A percentile compares a stretch with the other conserved stretches of the same genome.
Conservation (phyloP, 2,888 invertebrate genomes). For the Eledona agricola region DNA sequence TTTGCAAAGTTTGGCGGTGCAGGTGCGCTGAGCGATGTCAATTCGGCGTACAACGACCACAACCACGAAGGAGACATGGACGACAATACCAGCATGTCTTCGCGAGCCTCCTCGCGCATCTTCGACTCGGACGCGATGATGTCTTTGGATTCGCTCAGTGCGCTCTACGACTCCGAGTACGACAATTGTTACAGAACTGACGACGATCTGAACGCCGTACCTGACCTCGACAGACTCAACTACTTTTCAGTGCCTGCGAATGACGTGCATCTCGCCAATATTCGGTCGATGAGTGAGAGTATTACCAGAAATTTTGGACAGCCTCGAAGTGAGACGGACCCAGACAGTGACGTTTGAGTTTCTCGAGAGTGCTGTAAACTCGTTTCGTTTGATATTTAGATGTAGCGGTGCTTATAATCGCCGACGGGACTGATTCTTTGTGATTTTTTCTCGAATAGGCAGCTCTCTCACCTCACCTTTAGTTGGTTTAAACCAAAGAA, state of each 20-base stretch:
- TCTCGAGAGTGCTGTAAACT: constrained; percentile 13
- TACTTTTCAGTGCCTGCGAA: constrained; percentile 63
- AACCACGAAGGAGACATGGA: constrained; percentile 67
- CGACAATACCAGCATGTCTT: constrained; percentile 81
- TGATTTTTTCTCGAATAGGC: constrained; percentile 47
- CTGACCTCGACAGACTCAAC: constrained; percentile 61
- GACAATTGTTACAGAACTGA: constrained; percentile 70
- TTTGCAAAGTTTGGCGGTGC: no score
- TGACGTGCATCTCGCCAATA: constrained; percentile 76
- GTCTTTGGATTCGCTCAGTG: constrained; percentile 82
- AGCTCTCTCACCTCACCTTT: constrained; percentile 43
- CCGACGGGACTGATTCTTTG: constrained; percentile 49
- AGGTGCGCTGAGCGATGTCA: constrained; percentile 85
- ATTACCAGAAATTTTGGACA: constrained; percentile 81
- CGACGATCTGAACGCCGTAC: constrained; percentile 62
- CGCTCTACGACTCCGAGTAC: constrained; percentile 82
- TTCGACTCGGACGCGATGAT: constrained; percentile 80
- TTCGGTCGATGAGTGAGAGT: constrained; percentile 78
- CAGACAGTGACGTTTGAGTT: constrained; percentile 71
- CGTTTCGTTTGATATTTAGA: constrained; percentile 40
- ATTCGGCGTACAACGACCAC: constrained; percentile 78
- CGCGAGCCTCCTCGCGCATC: constrained; percentile 82
- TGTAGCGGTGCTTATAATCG: constrained; percentile 50
- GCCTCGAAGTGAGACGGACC: constrained; percentile 72
- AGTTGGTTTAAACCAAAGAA: constrained; percentile 49